These are phyloP conservation scores for Echiichthys vipera DNA, from an alignment of 2,797 vertebrate genomes.

Conservation along the genomic window DNA sequence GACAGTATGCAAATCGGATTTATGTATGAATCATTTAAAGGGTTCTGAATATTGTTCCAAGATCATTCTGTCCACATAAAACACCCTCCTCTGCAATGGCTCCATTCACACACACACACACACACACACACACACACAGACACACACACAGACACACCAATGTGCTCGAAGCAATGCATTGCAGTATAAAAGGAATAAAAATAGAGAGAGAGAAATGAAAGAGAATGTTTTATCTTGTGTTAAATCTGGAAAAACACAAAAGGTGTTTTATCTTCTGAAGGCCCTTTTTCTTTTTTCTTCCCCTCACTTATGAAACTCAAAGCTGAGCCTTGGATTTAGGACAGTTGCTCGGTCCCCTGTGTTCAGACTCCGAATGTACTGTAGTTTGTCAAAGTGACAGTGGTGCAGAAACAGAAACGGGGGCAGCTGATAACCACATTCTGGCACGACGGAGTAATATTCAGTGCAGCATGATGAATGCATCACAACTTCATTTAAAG, in stretches of 20 bases:
- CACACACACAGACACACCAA: too few relatives aligned
- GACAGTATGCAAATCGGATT: too few relatives aligned
- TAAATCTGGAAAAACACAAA: constrained; percentile 22
- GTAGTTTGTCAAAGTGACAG: constrained; percentile 10
- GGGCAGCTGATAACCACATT: background rate
- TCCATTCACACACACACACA: too few relatives aligned
- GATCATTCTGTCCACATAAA: too few relatives aligned
- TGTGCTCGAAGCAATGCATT: background rate
- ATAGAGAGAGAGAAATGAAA: constrained; percentile 8
- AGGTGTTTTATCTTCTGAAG: constrained; percentile 11
- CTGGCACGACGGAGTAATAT: background rate
- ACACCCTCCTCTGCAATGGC: too few relatives aligned
- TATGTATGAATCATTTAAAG: too few relatives aligned
- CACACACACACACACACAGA: too few relatives aligned
- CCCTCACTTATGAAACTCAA: background rate
- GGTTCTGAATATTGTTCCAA: too few relatives aligned
- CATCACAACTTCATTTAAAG: too few relatives aligned
- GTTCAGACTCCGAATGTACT: too few relatives aligned
- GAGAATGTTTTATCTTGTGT: constrained; percentile 9
- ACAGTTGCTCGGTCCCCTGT: background rate
- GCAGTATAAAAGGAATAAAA: constrained; percentile 2
- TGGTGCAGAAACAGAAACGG: background rate
- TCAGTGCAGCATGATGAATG: background rate
- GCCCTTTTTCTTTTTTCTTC: too few relatives aligned
- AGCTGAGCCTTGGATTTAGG: background rate